Base-by-base conservation (phyloP, 2,113 vertebrate species). In the Gavialis gangeticus region DNA sequence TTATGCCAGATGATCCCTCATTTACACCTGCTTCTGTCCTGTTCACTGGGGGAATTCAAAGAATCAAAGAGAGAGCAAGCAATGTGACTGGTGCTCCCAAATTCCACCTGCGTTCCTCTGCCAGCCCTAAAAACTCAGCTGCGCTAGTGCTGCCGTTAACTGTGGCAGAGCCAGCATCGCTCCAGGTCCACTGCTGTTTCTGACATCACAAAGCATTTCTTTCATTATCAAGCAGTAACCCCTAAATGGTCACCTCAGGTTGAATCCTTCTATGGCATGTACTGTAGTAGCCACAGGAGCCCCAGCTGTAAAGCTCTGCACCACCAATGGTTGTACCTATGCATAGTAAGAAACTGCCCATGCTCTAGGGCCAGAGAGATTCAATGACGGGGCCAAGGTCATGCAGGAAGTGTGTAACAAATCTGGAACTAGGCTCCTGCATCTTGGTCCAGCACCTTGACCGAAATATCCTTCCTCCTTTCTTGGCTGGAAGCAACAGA, bases 51-150 rank as follows among this genome's bases (percentile, higher is more conserved):
- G 76, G 67, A 60, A 37, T 3, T 3, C 12, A 3, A 2, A 0
- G 62, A 11, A 22, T 67, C 0, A 3, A 19, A 1, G 18, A 28
- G 54, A 12, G 30, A 55, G 13, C 8, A 28, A 66, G 0, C 5
- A 0, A 66, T 0, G 10, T 78, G 58, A 37, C 14, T 5, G 34
- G 34, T 27, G 2, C 1, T 67, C 10, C 22, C 11, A 1, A 22
- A 73, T 80, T 10, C 84, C 3, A 0, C 3, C 73, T 3, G 0
- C 6, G 10, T 34, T 27, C 58, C 2, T 60, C 76, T 10, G 77
- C 0, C 0, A 3, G 8, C 67, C 12, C 25, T 22, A 22, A 73
- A 46, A 2, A 37, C 5, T 59, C 91, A 12, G 55, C 18, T 28
- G 22, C 6, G 76, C 37, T 6, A 18, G 28, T 7, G 2, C 5